Conservation (phyloP, 2,888 invertebrate species). For the Deilephila porcellus region DNA sequence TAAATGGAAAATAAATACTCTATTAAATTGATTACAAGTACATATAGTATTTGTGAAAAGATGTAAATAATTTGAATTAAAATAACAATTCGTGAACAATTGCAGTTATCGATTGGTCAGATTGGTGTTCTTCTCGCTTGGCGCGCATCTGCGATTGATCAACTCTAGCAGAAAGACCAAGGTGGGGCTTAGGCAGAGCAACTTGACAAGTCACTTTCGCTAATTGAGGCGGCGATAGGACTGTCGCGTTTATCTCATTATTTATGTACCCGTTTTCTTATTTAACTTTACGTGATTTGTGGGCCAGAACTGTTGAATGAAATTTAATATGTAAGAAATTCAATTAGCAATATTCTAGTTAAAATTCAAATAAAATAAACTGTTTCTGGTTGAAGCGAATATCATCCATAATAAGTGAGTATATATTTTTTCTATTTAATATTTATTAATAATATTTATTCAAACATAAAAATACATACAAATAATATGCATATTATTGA, state of each 20-base stretch:
- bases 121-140: background rate
- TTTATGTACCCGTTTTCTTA: background rate
- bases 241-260: background rate
- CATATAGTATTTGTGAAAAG: too few relatives aligned
- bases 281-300: background rate
- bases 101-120: background rate
- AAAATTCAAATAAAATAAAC: background rate
- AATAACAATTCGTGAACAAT: background rate
- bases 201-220: background rate
- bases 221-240: background rate
- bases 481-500: too few relatives aligned
- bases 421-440: background rate
- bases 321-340: background rate
- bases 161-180: constrained; percentile 1
- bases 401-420: background rate
- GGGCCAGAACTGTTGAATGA: background rate
- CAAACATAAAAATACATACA: too few relatives aligned
- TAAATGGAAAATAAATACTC: too few relatives aligned
- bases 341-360: background rate
- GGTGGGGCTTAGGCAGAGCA: background rate
- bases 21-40: too few relatives aligned
- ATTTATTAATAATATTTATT: background rate
- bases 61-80: background rate
- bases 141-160: constrained; percentile 1
- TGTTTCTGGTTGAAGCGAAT: background rate